Base-by-base conservation (phyloP, 2,888 invertebrate species). In the Mesoligia furuncula region DNA sequence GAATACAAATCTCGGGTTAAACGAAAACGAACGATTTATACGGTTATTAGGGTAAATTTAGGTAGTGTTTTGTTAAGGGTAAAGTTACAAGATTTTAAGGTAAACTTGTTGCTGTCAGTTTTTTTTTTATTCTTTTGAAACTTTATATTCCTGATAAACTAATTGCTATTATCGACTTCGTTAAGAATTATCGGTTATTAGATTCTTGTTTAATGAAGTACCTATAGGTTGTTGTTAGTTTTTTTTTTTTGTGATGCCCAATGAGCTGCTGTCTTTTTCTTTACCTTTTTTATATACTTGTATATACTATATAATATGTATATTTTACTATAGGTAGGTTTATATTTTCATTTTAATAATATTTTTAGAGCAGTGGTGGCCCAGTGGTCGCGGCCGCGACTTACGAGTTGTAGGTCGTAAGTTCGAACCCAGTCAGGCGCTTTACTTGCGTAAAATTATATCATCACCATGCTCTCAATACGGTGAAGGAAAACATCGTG, bases 1-100 rank as follows among this genome's bases (percentile, higher is more conserved):
- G 77, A 79, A 80, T 77, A 77, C 77, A 79, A 79, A 81, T 81
- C 73, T 77, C 61, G 68, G 73, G 64, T 69, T 77, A 71, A 79
- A 77, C 59, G 78, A 75, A 79, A 85, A 81, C 39, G 51, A 80
- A 77, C 59, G 64, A 74, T 83, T 61, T 80, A 67, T 73, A 36
- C n/a, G 75, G 70, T 59, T 73, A 81, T 69, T 57, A 51, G 62
- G 66, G 69, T 70, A 57, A 57, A 70, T 11, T 11, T n/a, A 17
- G 36, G 61, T 24, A 48, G 70, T 42, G 13, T 75, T 68, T 68
- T 36, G 15, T 36, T 24, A 80, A 54, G 74, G 59, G 27, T 79
- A 45, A 65, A 27, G 17, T 51, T 48, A 69, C 42, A 27, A 7
- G 31, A 39, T 69, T 75, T 59, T 27, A 45, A 65, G 65, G 11